A percentile compares a stretch with the other conserved stretches of the same genome.
These are phyloP conservation scores for Dipodomys ordii DNA, from an alignment of 2,113 vertebrate genomes.

Conservation along the genomic window DNA sequence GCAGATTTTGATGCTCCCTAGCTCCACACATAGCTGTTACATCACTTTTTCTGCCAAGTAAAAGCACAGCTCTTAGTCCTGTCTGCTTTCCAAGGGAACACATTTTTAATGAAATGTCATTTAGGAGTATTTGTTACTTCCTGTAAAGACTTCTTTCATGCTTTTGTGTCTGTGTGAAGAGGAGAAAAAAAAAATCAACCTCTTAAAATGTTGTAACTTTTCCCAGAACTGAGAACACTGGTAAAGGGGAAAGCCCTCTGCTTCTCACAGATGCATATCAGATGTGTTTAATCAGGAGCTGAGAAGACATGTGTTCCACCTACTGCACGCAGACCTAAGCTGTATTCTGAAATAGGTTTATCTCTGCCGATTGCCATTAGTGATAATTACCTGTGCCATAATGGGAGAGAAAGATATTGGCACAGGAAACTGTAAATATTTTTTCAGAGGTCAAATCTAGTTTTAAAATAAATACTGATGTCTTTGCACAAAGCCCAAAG, in stretches of 20 bases:
- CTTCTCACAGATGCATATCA: constrained; percentile 53
- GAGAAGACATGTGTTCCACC: not conserved
- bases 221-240: constrained; percentile 53
- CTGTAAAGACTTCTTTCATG: constrained; percentile 77
- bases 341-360: constrained; percentile 58
- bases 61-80: constrained; percentile 75
- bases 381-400: constrained; percentile 45
- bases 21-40: constrained; percentile 54
- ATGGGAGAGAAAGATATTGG: constrained; percentile 59
- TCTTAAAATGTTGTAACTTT: constrained; percentile 71
- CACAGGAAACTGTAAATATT: constrained; percentile 78
- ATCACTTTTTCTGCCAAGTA: constrained; percentile 75
- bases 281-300: constrained; percentile 62
- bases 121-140: constrained; percentile 71
- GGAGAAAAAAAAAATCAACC: not conserved
- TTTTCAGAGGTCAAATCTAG: constrained; percentile 72
- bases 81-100: constrained; percentile 76
- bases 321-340: not conserved
- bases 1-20: constrained; percentile 71
- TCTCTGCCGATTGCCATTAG: constrained; percentile 48
- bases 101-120: constrained; percentile 82
- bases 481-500: constrained; percentile 75
- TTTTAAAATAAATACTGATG: constrained; percentile 78
- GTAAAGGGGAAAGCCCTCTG: not conserved
- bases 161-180: not conserved